Base-by-base conservation (phyloP, 2,888 invertebrate species). In the Tyria jacobaeae region DNA sequence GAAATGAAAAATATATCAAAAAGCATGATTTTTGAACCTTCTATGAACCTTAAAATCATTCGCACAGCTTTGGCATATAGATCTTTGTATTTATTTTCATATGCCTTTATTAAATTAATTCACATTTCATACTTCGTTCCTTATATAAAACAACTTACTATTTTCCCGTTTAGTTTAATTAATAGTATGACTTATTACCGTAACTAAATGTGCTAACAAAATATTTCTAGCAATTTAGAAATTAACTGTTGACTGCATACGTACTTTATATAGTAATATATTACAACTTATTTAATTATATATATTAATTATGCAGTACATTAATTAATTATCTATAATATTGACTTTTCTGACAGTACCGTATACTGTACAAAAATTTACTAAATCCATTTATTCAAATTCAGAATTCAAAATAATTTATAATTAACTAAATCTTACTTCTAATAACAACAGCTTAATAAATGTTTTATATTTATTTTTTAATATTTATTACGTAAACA, bases 191-290 rank as follows among this genome's bases (percentile, higher is more conserved):
- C 41, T 47, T 27, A 31, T 62, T 71, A 61, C 52, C 53, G 56
- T 65, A 68, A 51, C 61, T 60, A 63, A 74, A 68, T 55, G 52
- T 61, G 60, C 57, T 69, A 67, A 60, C 63, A 62, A 9, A 63
- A 62, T 58, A 52, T 60, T 58, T 57, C 78, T 71, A 77, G 78
- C 78, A 52, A 47, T 71, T 61, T 57, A 56, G 39, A 74, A 67
- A 63, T 55, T 39, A 70, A 66, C 53, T 49, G 15, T 41, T 63
- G 27, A 31, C 37, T 53, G 27, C 15, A 15, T 53, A 27, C n/a
- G 12, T 39, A n/a, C 25, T 21, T 51, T 50, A 17, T 6, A n/a
- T 49, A 55, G 7, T 4, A 21, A 51, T 57, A 53, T 53, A 17
- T 25, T 53, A 60, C 21, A 60, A 12, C 10, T 31, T 53, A 51